Percentiles rank a stretch among this genome's conserved stretches.
These are phyloP conservation scores for Dynastes grantii DNA, from an alignment of 2,888 invertebrate species.

Conservation along the genomic window DNA sequence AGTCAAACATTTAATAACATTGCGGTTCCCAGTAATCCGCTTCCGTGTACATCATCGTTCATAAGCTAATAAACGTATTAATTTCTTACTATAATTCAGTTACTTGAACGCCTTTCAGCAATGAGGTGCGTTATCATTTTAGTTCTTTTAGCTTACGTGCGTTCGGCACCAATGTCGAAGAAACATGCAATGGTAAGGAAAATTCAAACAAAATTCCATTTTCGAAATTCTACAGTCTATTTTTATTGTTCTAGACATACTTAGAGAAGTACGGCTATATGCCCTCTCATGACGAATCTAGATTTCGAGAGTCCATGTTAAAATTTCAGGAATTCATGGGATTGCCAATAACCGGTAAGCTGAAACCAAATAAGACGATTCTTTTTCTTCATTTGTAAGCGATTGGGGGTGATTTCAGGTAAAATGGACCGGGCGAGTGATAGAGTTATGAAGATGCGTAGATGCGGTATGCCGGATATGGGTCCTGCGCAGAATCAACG, in stretches of 20 bases:
- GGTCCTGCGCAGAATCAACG: no score
- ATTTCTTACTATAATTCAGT: not conserved
- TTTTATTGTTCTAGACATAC: slow-evolving; percentile 7
- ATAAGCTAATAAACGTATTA: not conserved
- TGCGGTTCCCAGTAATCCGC: no score
- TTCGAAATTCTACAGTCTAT: not conserved
- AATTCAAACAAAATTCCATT: not conserved
- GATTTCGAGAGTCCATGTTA: not conserved
- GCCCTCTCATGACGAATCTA: not conserved
- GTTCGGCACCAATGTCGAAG: not conserved
- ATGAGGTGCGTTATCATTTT: not conserved
- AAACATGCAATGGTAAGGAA: slow-evolving; percentile 22
- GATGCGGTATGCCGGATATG: slow-evolving; percentile 31
- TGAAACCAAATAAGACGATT: not conserved
- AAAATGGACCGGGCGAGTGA: slow-evolving; percentile 8
- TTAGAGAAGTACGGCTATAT: slow-evolving; percentile 32
- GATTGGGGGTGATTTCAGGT: not conserved
- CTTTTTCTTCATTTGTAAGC: not conserved
- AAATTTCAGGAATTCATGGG: slow-evolving; percentile 33
- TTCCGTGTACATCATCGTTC: no score
- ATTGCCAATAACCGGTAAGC: not conserved
- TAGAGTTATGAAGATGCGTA: slow-evolving; percentile 2
- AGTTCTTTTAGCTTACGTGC: not conserved
- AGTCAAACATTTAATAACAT: no score
- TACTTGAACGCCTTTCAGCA: not conserved